These are phyloP conservation scores for Acrobasis repandana DNA, from an alignment of 2,888 invertebrate species.

Conservation along the genomic window DNA sequence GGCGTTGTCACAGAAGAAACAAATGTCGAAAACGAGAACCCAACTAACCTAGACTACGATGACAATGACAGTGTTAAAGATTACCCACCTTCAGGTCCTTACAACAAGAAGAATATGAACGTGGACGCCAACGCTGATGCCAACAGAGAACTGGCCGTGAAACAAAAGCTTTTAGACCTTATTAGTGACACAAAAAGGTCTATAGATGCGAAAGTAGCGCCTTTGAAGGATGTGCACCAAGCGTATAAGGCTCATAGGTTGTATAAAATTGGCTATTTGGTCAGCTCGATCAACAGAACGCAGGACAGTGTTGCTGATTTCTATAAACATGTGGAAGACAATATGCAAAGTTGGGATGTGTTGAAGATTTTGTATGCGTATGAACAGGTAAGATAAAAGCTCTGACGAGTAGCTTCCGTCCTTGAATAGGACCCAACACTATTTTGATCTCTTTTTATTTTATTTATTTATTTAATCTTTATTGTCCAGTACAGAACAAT, in stretches of 20 bases:
- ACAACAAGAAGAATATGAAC: too few relatives aligned
- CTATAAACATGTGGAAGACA: conserved; percentile 20
- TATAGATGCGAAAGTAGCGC: neutral
- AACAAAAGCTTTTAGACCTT: conserved; percentile 22
- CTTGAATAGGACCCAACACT: too few relatives aligned
- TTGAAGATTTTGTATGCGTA: conserved; percentile 26
- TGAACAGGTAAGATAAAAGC: conserved; percentile 23
- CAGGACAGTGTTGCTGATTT: conserved; percentile 5
- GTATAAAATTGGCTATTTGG: conserved; percentile 26
- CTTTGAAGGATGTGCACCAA: conserved; percentile 16
- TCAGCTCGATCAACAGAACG: conserved; percentile 24
- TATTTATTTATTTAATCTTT: too few relatives aligned
- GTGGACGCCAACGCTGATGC: too few relatives aligned
- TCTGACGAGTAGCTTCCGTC: too few relatives aligned
- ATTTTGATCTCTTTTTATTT: too few relatives aligned
- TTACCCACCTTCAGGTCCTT: too few relatives aligned
- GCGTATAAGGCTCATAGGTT: conserved; percentile 16
- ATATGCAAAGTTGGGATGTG: conserved; percentile 23
- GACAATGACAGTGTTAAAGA: too few relatives aligned
- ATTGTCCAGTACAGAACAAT: too few relatives aligned
- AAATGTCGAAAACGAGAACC: too few relatives aligned
- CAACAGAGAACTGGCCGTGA: neutral
- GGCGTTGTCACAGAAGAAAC: too few relatives aligned
- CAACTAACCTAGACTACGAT: too few relatives aligned
- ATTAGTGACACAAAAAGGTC: conserved; percentile 1